Base-by-base conservation (phyloP, 92 coral and sea anemone genomes). In the Muricea muricata region DNA sequence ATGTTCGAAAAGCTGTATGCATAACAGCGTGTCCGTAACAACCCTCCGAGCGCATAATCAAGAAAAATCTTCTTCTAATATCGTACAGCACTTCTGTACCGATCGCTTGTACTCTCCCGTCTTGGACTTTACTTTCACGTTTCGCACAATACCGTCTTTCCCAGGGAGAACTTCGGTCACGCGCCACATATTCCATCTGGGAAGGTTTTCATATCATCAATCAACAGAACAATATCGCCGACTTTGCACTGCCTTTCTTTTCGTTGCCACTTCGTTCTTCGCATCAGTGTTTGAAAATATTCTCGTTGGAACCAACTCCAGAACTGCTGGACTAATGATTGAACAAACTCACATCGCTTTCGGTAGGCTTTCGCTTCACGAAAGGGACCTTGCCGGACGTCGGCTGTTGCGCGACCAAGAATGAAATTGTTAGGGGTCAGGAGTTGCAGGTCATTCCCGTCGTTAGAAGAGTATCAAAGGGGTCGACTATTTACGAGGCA, bases 361-460 rank as follows among this genome's bases (percentile, higher is more conserved):
- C 91, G 34, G 10, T 76, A 30, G 25, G 75, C 79, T 86, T 77
- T 85, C 50, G 63, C 46, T 37, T 85, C 89, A 5, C 5, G 8
- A 20, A 55, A 55, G 8, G 65, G 65, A n/a, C 77, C 55, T 68
- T 73, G 32, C n/a, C 20, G 33, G 26, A 65, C n/a, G n/a, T n/a
- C n/a, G n/a, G n/a, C n/a, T n/a, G n/a, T n/a, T n/a, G n/a, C n/a
- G n/a, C n/a, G n/a, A 65, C 85, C 85, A 35, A 81, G 35, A 28
- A 81, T n/a, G n/a, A 81, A 28, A 28, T 81, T 79, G 39, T 81
- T 81, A 29, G 85, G 78, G 0, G 78, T 73, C 39, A 87, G 10
- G 11, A 87, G 90, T 71, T 87, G 90, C 4, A 60, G 81, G 65
- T 86, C 86, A 39, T 79, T 86, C 12, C 86, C 86, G 54, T 86